phyloP scores from a whole-genome alignment of 2,888 invertebrate species.

The Clepsis dumicolana region DNA sequence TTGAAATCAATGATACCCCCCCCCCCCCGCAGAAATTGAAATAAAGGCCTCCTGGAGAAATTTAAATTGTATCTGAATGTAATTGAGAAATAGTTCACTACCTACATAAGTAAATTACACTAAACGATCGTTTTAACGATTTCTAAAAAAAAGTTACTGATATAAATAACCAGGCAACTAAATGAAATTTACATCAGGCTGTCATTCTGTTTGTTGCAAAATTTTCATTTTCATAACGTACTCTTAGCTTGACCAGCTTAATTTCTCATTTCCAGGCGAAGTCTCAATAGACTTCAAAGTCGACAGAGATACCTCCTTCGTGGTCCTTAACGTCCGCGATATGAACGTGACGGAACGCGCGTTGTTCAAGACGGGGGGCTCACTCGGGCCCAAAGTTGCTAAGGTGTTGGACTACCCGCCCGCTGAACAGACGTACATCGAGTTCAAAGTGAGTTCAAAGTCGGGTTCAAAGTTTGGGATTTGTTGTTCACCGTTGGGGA shows the following conservation, averaged over 20 bases:
- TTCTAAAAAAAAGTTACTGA: too few species aligned
- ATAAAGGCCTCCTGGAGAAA: too few species aligned
- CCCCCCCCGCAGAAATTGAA: too few species aligned
- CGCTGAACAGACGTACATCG: constrained; percentile 94
- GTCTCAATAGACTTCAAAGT: constrained; percentile 94
- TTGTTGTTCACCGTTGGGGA: constrained; percentile 68
- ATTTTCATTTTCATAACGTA: too few species aligned
- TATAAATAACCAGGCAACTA: too few species aligned
- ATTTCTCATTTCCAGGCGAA: constrained; percentile 86
- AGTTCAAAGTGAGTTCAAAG: constrained; percentile 86
- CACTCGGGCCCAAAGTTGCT: constrained; percentile 89
- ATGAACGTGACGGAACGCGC: constrained; percentile 94
- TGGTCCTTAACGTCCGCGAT: constrained; percentile 94
- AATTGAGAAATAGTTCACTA: too few species aligned
- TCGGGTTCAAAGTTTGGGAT: background rate
- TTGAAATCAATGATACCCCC: too few species aligned
- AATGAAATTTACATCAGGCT: too few species aligned
- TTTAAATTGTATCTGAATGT: too few species aligned
- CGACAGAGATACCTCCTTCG: constrained; percentile 92
- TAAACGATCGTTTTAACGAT: too few species aligned
- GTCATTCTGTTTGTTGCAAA: too few species aligned
- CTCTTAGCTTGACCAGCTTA: background rate
- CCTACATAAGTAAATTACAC: too few species aligned
- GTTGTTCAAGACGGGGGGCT: constrained; percentile 79
- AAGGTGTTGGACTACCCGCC: constrained; percentile 92